Evolutionary conservation across 2,113 vertebrate species (phyloP), one percentile per base, ranked within the genome.

Genomic region (Trinectes maculatus): DNA sequence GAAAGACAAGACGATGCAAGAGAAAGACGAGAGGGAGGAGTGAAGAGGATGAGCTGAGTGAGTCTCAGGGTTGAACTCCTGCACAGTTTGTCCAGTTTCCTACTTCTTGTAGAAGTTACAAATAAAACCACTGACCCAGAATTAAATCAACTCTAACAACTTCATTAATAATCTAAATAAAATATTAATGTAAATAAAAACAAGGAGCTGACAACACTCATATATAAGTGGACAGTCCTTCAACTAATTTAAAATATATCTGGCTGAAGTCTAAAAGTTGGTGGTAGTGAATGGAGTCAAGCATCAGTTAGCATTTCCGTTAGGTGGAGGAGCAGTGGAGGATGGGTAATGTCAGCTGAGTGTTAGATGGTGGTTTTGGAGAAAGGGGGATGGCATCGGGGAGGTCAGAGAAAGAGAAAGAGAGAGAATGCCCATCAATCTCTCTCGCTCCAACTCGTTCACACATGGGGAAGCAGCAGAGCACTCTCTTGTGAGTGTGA

Each of bases 301-400:
- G 16, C 48, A 9, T 29, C 18, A 8, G 9, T 31, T 29, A 10
- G 16, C 15, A 8, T 28, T 51, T 51, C 8, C 25, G 29, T 8
- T 18, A 3, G 6, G 47, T 3, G 21, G 61, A 44, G 57, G 44
- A 66, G 65, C 55, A 12, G 80, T 78, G 69, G 84, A 85, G 85
- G 85, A 84, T 73, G 86, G 86, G 74, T 62, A 26, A 64, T 74
- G 69, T 74, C 82, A 83, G 82, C 82, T 63, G 74, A 83, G 84
- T 82, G 82, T 75, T 34, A 83, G 71, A 47, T 40, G 77, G 58
- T 16, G 68, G 69, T 42, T 52, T 21, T 36, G 8, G 61, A 21
- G 6, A 15, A 10, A 9, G 16, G 46, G 37, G 16, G 24, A 25
- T 2, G 12, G 31, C 24, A n/a, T 28, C 47, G 29, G 19, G 71